Conservation (phyloP, 2,113 vertebrate species). For the Mixornis gularis region DNA sequence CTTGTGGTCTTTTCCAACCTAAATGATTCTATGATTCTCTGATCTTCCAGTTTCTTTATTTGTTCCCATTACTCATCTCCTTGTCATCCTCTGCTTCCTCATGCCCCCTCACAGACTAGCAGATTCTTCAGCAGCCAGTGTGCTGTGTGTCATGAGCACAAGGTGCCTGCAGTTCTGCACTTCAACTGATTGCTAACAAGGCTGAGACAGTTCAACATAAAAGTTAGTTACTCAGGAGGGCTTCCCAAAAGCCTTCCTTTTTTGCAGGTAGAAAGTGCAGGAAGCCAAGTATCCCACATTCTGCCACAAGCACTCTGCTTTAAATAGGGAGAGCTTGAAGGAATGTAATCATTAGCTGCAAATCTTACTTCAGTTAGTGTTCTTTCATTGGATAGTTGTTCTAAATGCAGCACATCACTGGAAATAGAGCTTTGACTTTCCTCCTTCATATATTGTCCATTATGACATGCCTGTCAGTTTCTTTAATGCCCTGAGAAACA, state of each 20-base stretch:
- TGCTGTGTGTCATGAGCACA: not conserved
- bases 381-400: not conserved
- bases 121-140: not conserved
- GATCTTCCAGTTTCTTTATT: not conserved
- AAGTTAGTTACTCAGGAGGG: not conserved
- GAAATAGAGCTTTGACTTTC: not conserved
- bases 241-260: not conserved
- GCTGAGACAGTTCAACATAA: not conserved
- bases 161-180: not conserved
- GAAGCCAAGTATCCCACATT: fast-evolving
- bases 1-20: not conserved
- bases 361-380: not conserved
- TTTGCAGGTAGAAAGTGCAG: not conserved
- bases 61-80: not conserved
- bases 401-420: not conserved
- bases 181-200: not conserved
- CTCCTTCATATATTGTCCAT: not conserved
- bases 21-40: not conserved
- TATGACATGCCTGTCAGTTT: not conserved
- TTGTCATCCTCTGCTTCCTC: not conserved
- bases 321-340: not conserved
- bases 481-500: not conserved
- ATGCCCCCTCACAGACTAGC: not conserved
- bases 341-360: not conserved
- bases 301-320: fast-evolving